phyloP scores from a whole-genome alignment of 2,797 vertebrate genomes.

The Eulemur coronatus region DNA sequence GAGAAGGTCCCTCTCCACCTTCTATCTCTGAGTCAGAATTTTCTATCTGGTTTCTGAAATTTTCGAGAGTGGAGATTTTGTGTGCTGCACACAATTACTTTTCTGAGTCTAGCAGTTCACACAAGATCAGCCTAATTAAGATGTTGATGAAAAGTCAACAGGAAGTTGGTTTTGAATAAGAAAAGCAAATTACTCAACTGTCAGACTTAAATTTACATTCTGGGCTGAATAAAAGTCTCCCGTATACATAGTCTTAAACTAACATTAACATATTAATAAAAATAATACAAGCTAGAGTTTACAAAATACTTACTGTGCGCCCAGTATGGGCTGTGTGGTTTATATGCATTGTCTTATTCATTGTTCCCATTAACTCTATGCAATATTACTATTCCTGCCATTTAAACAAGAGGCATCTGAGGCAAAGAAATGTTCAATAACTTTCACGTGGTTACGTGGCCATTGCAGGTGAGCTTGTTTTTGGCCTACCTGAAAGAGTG shows the following conservation, averaged over 20 bases:
- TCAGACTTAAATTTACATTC: background rate
- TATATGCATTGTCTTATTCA: rapidly evolving
- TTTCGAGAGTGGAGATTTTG: background rate
- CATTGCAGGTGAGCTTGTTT: too few species aligned
- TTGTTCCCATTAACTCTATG: background rate
- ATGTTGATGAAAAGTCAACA: background rate
- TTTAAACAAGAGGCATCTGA: background rate
- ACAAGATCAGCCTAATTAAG: background rate
- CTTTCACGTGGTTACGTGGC: rapidly evolving
- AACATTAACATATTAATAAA: background rate
- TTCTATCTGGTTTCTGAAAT: background rate
- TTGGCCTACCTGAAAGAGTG: constrained; percentile 92
- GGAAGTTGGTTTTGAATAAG: background rate
- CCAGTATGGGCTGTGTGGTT: too few species aligned
- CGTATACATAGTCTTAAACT: background rate
- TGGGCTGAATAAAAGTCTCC: background rate
- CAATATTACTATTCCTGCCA: too few species aligned
- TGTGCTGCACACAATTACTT: background rate
- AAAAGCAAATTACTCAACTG: background rate
- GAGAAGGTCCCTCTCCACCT: background rate
- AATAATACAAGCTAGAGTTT: background rate
- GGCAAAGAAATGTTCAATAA: background rate
- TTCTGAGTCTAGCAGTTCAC: background rate
- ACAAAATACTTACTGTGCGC: too few species aligned
- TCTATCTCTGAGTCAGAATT: background rate